A percentile compares a stretch with the other conserved stretches of the same genome.
Conservation (phyloP, 2,888 invertebrate genomes). For the Resseliella maxima region DNA sequence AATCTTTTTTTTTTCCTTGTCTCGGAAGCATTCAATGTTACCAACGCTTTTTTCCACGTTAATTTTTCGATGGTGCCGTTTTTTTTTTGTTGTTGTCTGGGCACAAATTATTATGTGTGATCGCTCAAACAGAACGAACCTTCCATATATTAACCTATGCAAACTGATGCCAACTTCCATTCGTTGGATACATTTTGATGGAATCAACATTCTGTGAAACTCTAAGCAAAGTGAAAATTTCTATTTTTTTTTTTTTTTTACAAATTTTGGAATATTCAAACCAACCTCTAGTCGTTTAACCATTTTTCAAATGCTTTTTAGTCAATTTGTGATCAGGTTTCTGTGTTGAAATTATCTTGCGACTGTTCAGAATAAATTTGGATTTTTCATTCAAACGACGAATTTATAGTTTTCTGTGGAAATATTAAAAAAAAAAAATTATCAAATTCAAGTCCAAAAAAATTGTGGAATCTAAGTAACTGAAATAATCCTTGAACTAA, state of each 20-base stretch:
- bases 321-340: slow-evolving; percentile 20
- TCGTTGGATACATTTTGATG: not conserved
- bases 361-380: too few species aligned
- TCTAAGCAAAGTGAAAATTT: not conserved
- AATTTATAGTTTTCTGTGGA: too few species aligned
- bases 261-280: not conserved
- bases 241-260: too few species aligned
- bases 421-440: too few species aligned
- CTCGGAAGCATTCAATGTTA: slow-evolving; percentile 35
- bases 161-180: slow-evolving; percentile 40
- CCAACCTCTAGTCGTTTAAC: slow-evolving; percentile 8
- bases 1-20: not conserved
- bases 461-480: too few species aligned
- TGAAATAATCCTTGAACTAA: too few species aligned
- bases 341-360: not conserved
- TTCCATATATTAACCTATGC: slow-evolving; percentile 36
- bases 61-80: not conserved
- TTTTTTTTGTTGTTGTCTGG: not conserved
- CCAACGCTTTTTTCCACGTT: not conserved
- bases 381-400: too few species aligned
- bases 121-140: slow-evolving; percentile 32
- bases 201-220: not conserved
- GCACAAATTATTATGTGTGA: slow-evolving; percentile 44
- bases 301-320: not conserved
- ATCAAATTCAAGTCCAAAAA: too few species aligned